These are phyloP conservation scores for Drosophila kurseongensis DNA, from an alignment of 1,140 invertebrate genomes.

Conservation along the genomic window DNA sequence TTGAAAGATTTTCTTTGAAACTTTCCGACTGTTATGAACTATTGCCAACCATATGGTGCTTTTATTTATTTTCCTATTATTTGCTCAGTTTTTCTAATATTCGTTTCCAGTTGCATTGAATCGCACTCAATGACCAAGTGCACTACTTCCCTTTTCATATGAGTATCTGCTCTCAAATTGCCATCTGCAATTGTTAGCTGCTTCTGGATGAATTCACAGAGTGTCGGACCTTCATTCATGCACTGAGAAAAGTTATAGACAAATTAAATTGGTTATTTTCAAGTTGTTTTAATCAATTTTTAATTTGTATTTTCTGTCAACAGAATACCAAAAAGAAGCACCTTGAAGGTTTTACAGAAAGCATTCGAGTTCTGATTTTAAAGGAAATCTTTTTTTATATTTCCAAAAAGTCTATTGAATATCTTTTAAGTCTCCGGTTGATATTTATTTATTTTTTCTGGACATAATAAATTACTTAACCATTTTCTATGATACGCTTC, in stretches of 20 bases:
- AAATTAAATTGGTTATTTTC: background rate
- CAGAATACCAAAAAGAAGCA: too few species aligned
- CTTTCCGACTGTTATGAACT: background rate
- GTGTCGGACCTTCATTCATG: background rate
- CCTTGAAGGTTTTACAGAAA: too few species aligned
- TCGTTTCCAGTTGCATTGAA: constrained; percentile 6
- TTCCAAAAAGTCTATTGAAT: too few species aligned
- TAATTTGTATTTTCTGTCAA: too few species aligned
- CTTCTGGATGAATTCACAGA: constrained; percentile 12
- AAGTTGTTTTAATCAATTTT: too few species aligned
- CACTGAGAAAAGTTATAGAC: constrained; percentile 10
- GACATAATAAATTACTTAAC: too few species aligned
- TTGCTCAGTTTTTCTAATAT: constrained; percentile 5
- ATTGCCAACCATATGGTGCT: background rate
- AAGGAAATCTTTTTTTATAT: too few species aligned
- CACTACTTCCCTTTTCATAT: constrained; percentile 19
- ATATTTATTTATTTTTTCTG: too few species aligned
- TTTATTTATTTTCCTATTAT: background rate
- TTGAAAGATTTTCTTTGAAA: background rate
- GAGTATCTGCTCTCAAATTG: constrained; percentile 28
- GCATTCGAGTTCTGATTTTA: too few species aligned
- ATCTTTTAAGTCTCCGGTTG: too few species aligned
- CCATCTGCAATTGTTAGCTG: constrained; percentile 31
- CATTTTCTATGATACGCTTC: background rate
- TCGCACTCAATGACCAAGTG: constrained; percentile 7